Evolutionary conservation across 2,888 invertebrate species (phyloP).

Genomic region (Entomobrya proxima): DNA sequence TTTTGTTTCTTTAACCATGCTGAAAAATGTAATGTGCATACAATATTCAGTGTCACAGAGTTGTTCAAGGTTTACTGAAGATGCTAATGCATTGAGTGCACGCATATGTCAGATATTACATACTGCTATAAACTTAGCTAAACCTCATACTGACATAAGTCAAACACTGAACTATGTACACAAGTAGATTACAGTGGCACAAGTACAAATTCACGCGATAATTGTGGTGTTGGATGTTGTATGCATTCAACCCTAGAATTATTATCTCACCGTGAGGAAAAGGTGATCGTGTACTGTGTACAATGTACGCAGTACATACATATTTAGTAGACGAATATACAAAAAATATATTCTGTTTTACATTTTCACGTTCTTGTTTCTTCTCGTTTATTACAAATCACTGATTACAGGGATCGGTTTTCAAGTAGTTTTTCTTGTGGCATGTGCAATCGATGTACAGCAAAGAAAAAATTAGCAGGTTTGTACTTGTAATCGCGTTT

Average conservation of each 20-base stretch:
- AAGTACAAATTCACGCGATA: slow-evolving; percentile 48
- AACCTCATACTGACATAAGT: too few relatives aligned
- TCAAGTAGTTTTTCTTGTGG: not conserved
- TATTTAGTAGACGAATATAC: slow-evolving; percentile 30
- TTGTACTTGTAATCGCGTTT: slow-evolving; percentile 3
- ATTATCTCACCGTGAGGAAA: slow-evolving; percentile 55
- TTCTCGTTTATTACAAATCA: slow-evolving; percentile 66
- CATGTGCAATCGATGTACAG: not conserved
- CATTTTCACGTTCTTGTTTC: slow-evolving; percentile 57
- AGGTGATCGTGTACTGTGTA: slow-evolving; percentile 12
- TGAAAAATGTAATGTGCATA: too few relatives aligned
- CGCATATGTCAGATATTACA: too few relatives aligned
- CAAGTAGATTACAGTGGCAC: not conserved
- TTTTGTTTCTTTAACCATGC: too few relatives aligned
- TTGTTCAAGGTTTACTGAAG: too few relatives aligned
- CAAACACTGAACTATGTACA: too few relatives aligned
- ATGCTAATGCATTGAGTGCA: too few relatives aligned
- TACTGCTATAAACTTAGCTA: too few relatives aligned
- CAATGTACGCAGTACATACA: slow-evolving; percentile 2
- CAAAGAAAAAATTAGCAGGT: not conserved
- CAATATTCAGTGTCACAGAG: too few relatives aligned
- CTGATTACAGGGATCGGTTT: slow-evolving; percentile 62
- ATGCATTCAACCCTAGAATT: slow-evolving; percentile 30
- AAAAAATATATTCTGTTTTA: slow-evolving; percentile 36
- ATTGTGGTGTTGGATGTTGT: slow-evolving; percentile 45